Evolutionary conservation across 2,888 invertebrate species (phyloP).

Genomic region (Calameuta idolon): DNA sequence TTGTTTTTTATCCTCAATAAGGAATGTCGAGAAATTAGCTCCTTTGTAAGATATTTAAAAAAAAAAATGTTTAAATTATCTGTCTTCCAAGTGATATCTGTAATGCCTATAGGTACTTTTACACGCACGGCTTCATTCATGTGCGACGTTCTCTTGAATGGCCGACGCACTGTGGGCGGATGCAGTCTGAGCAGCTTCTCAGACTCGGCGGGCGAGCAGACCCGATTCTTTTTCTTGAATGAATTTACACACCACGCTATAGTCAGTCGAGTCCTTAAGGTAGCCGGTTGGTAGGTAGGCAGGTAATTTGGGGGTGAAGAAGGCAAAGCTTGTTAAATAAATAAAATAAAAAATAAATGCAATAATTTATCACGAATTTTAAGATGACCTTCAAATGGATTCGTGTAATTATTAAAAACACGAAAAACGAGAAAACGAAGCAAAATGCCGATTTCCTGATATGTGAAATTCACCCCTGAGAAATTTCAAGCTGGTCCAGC

Average conservation of each 20-base stretch:
- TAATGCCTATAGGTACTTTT: background rate
- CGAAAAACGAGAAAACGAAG: too few relatives aligned
- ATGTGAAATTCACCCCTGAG: too few relatives aligned
- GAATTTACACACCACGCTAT: slow-evolving; percentile 46
- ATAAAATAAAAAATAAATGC: background rate
- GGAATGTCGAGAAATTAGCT: background rate
- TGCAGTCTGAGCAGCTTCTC: slow-evolving; percentile 17
- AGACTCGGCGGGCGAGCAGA: background rate
- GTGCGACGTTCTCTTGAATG: background rate
- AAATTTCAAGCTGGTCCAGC: background rate
- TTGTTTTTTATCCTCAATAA: background rate
- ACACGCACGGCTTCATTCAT: background rate
- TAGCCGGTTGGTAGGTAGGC: background rate
- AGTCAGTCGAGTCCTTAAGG: background rate
- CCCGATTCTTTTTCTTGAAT: slow-evolving; percentile 50
- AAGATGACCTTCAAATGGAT: too few relatives aligned
- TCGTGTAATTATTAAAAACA: too few relatives aligned
- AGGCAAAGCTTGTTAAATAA: background rate
- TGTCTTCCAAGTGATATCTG: background rate
- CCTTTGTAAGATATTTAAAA: too few relatives aligned
- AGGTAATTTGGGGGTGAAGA: background rate
- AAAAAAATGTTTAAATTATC: background rate
- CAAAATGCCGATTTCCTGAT: too few relatives aligned
- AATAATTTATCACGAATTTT: too few relatives aligned
- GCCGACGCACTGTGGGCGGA: background rate